Percentiles rank a stretch among this genome's conserved stretches.
phyloP scores from a whole-genome alignment of 2,113 vertebrate genomes.

The Mirza zaza region DNA sequence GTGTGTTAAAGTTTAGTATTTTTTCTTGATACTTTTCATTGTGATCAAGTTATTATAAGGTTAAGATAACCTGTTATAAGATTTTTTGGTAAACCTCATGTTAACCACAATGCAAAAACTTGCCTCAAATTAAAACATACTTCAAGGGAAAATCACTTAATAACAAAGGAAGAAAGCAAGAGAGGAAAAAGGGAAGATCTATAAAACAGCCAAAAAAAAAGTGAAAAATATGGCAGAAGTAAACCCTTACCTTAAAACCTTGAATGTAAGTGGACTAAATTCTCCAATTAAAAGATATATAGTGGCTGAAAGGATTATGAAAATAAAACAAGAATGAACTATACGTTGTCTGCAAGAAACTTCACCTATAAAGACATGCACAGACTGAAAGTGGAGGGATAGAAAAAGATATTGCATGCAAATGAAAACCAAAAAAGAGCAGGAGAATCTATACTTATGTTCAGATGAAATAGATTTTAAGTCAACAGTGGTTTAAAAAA shows the following conservation, averaged over 20 bases:
- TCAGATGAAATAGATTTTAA: neutral
- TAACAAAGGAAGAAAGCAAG: neutral
- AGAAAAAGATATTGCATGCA: neutral
- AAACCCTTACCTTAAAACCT: neutral
- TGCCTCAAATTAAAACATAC: neutral
- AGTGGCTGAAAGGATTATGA: neutral
- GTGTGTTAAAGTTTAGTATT: neutral
- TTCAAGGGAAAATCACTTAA: neutral
- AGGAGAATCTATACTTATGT: neutral
- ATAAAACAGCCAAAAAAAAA: neutral
- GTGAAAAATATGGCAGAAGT: neutral
- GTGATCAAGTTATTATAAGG: neutral
- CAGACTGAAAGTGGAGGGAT: neutral
- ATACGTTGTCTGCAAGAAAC: neutral
- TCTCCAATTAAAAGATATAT: neutral
- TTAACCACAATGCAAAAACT: neutral
- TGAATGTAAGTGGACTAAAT: neutral
- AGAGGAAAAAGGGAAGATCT: neutral
- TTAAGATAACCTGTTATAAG: neutral
- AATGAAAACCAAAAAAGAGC: neutral
- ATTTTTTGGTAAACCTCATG: neutral
- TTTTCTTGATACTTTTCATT: neutral
- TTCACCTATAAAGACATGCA: neutral
- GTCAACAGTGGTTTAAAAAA: neutral
- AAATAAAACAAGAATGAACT: neutral